phyloP scores from a whole-genome alignment of 2,113 vertebrate species.

The Centropus bengalensis region DNA sequence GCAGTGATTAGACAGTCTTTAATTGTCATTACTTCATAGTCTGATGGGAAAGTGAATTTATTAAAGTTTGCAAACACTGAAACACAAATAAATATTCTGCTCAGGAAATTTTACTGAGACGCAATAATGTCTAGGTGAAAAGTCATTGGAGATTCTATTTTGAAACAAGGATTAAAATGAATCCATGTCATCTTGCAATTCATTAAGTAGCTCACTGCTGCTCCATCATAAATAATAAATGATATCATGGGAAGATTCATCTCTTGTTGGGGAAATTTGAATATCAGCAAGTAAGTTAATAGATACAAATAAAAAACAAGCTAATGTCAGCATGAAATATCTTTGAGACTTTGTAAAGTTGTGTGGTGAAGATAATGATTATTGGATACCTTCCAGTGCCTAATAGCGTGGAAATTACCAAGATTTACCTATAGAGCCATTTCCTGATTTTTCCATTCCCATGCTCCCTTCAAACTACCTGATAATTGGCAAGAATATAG shows the following conservation, averaged over 20 bases:
- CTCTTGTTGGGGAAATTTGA: constrained; percentile 7
- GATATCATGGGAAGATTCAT: not conserved
- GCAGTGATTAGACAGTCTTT: not conserved
- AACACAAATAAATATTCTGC: constrained; percentile 9
- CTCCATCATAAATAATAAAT: constrained; percentile 22
- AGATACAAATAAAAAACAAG: not conserved
- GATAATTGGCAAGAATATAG: not conserved
- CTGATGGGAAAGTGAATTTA: not conserved
- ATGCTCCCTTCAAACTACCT: not conserved
- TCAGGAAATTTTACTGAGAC: not conserved
- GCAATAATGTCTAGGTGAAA: not conserved
- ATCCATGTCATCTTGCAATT: not conserved
- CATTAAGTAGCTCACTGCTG: not conserved
- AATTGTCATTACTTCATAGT: constrained; percentile 11
- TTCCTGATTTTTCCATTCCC: not conserved
- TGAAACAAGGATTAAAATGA: not conserved
- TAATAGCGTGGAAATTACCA: not conserved
- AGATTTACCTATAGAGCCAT: not conserved
- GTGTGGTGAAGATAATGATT: not conserved
- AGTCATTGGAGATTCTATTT: not conserved
- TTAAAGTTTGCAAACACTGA: constrained; percentile 1
- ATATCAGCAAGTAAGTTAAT: not conserved
- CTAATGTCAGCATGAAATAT: not conserved
- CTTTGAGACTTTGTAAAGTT: not conserved
- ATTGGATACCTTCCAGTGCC: not conserved